A percentile compares a stretch with the other conserved stretches of the same genome.
These are phyloP conservation scores for Pyrrhosoma nymphula DNA, from an alignment of 2,888 invertebrate species.

Conservation along the genomic window DNA sequence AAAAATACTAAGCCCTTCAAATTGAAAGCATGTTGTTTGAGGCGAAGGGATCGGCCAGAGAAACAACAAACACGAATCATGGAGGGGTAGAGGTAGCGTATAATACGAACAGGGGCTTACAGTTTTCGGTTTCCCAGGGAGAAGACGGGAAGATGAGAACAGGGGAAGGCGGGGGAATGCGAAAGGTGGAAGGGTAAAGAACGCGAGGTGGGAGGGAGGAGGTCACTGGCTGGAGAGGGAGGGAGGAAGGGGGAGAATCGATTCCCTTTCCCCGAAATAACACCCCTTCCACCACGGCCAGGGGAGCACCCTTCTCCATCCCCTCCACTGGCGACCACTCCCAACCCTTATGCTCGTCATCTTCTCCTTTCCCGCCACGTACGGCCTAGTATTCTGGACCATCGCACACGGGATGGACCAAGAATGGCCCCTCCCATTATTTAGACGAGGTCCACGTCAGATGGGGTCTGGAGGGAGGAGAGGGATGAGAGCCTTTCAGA, in stretches of 20 bases:
- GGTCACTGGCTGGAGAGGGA: neutral
- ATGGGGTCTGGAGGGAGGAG: neutral
- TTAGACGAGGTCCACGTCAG: neutral
- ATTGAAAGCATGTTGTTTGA: neutral
- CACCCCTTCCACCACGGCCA: neutral
- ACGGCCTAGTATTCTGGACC: neutral
- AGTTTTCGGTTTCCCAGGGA: neutral
- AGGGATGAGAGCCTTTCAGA: neutral
- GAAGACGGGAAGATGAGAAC: neutral
- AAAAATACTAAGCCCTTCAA: neutral
- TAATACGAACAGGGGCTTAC: neutral
- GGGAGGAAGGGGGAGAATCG: neutral
- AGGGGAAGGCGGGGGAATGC: neutral
- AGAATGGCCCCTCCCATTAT: neutral
- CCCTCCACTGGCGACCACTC: neutral
- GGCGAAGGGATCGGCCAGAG: neutral
- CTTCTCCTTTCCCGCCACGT: neutral
- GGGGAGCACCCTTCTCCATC: neutral
- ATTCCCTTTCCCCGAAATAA: neutral
- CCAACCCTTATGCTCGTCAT: neutral
- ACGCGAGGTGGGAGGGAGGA: neutral
- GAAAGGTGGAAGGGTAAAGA: slow-evolving; percentile 26
- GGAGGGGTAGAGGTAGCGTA: neutral
- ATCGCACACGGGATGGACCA: neutral
- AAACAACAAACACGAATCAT: neutral